Evolutionary conservation across 2,113 vertebrate genomes (phyloP), one percentile per base, ranked within the genome.

Genomic region (Coracopsis vasa): DNA sequence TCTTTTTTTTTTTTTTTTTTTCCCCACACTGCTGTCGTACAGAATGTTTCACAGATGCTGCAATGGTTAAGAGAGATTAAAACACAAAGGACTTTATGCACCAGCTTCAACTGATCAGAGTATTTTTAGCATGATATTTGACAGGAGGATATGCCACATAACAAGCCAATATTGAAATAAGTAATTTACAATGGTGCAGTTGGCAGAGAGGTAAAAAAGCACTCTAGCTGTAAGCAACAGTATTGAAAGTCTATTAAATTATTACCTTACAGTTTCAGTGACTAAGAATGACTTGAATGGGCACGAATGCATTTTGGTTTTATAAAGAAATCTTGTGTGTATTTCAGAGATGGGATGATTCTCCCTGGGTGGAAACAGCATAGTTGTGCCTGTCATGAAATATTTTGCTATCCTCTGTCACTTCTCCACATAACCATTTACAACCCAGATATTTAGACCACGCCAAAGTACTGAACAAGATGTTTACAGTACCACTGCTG

Each of bases 11-110:
- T 80, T 64, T 58, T 33, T 11, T 15, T 28, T 8, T 18, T 6
- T 16, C 11, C 10, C 11, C 1, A 37, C 1, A 0, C 64, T 20
- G 0, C 15, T 19, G 5, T 64, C 54, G 8, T 0, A 47, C 10
- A 35, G 33, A 50, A 51, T 67, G 16, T 71, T 47, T 75, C 48
- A 56, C 31, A 53, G 85, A 41, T 50, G 48, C 9, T 3, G 66
- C 15, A 13, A 4, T 11, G n/a, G 18, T 47, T 62, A 41, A 53
- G 44, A 29, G 29, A 41, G 17, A 16, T 56, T 70, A 44, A 70
- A 80, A 18, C 10, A 21, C 21, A 65, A 69, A 86, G 24, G 16
- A 19, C 17, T 79, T 51, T 37, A 23, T 42, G 17, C 10, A 19
- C 10, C 4, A 14, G 25, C 41, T 28, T 72, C 27, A 53, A 64